Evolutionary conservation across 2,888 invertebrate genomes (phyloP).

Genomic region (Agrilus cyanescens): DNA sequence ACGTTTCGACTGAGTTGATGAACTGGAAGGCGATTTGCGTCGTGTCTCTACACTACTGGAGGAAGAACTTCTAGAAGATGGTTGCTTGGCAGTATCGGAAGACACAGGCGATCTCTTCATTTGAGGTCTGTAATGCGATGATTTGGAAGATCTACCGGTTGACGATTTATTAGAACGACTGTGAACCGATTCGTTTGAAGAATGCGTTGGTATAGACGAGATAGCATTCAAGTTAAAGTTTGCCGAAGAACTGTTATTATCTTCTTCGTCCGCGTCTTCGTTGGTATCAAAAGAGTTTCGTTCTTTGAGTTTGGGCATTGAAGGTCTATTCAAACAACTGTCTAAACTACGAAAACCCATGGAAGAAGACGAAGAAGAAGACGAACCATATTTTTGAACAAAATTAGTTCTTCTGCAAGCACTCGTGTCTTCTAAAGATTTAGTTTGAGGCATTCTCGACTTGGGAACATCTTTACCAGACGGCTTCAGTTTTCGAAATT

Average conservation of each 20-base stretch:
- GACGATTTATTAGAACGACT: slow-evolving; percentile 25
- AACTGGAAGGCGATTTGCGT: slow-evolving; percentile 23
- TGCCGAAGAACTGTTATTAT: slow-evolving; percentile 38
- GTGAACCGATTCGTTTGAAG: slow-evolving; percentile 27
- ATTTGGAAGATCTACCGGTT: slow-evolving; percentile 24
- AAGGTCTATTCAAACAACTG: slow-evolving; percentile 36
- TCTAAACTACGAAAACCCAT: slow-evolving; percentile 55
- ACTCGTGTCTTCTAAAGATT: slow-evolving; percentile 42
- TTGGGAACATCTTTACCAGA: slow-evolving; percentile 11
- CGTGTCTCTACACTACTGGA: slow-evolving; percentile 30
- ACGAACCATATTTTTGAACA: slow-evolving; percentile 41
- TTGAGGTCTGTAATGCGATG: slow-evolving; percentile 24
- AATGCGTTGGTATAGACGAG: slow-evolving; percentile 24
- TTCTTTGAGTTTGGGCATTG: slow-evolving; percentile 39
- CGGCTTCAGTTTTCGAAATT: slow-evolving; percentile 21
- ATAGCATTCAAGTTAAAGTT: slow-evolving; percentile 36
- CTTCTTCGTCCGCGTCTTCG: slow-evolving; percentile 39
- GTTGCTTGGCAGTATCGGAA: slow-evolving; percentile 29
- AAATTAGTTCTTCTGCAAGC: slow-evolving; percentile 46
- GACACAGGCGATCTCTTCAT: slow-evolving; percentile 30
- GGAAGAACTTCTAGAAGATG: slow-evolving; percentile 25
- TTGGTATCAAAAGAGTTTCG: slow-evolving; percentile 37
- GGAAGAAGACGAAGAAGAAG: slow-evolving; percentile 43
- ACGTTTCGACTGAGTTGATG: slow-evolving; percentile 20
- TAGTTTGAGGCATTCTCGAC: slow-evolving; percentile 39